Percentiles rank a stretch among this genome's conserved stretches.
phyloP scores from a whole-genome alignment of 2,113 vertebrate genomes.

The Zosterops hypoxanthus region DNA sequence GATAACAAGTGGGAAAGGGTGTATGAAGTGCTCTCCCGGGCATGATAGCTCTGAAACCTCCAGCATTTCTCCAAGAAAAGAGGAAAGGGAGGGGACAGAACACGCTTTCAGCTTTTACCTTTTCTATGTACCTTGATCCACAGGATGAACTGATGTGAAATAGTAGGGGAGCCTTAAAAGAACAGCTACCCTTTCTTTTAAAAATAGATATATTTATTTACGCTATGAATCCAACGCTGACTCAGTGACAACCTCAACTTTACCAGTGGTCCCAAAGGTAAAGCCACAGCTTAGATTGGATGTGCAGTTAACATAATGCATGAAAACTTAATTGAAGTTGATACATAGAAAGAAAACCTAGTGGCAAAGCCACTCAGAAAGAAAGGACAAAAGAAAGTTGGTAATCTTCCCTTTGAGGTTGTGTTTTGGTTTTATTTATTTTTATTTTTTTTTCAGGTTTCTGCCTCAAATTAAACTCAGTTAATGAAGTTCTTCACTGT shows the following conservation, averaged over 20 bases:
- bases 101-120: neutral
- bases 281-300: neutral
- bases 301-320: neutral
- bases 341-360: neutral
- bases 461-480: neutral
- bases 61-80: neutral
- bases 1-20: neutral
- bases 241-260: neutral
- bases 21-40: neutral
- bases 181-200: neutral
- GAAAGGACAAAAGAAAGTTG: neutral
- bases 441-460: neutral
- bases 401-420: neutral
- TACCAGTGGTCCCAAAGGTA: neutral
- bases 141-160: neutral
- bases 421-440: neutral
- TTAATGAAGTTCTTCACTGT: neutral
- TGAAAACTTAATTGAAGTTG: neutral
- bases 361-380: neutral
- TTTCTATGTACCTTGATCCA: neutral
- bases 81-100: neutral
- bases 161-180: neutral
- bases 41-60: neutral
- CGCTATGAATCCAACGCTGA: fast-evolving
- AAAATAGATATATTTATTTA: neutral